Conservation (phyloP, 2,888 invertebrate genomes). For the Drosophila differens region DNA sequence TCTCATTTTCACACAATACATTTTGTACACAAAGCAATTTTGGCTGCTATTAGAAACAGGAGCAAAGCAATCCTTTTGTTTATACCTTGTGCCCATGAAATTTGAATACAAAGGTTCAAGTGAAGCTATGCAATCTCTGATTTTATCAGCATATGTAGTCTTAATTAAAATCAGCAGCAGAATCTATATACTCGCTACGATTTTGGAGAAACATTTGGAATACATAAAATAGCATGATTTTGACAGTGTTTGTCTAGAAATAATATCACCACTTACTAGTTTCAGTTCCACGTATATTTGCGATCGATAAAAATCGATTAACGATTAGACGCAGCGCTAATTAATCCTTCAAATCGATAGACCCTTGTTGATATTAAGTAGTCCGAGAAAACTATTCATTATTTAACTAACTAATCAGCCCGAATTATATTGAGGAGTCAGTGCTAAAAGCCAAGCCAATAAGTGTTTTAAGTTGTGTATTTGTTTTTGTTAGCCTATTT, state of each 20-base stretch:
- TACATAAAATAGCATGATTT: not conserved
- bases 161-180: not conserved
- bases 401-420: not conserved
- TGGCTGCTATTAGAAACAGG: slow-evolving; percentile 48
- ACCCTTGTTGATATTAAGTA: not conserved
- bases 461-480: not conserved
- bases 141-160: not conserved
- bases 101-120: not conserved
- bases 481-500: not conserved
- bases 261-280: no score
- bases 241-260: no score
- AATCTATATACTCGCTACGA: not conserved
- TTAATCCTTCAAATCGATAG: not conserved
- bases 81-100: not conserved
- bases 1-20: slow-evolving; percentile 57
- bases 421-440: not conserved
- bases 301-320: not conserved
- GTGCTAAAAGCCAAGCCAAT: not conserved
- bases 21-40: slow-evolving; percentile 66
- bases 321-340: no score
- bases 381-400: not conserved
- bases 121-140: not conserved
- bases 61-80: slow-evolving; percentile 6
- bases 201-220: not conserved
- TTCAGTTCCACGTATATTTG: not conserved